phyloP scores from a whole-genome alignment of 2,797 vertebrate genomes.

The Phataginus tetradactyla region DNA sequence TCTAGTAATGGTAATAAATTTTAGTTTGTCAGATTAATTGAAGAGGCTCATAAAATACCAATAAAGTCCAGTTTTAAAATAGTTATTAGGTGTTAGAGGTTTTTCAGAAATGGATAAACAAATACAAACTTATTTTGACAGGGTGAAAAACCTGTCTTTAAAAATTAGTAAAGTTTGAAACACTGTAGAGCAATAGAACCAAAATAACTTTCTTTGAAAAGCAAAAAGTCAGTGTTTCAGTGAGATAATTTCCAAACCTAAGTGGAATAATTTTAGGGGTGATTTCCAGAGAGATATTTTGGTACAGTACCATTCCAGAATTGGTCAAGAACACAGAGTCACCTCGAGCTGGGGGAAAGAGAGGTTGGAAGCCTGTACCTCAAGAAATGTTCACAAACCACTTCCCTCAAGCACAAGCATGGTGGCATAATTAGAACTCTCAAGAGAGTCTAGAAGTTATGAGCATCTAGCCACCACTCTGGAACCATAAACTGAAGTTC shows the following conservation, averaged over 20 bases:
- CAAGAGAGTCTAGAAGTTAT: background rate
- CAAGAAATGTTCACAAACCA: background rate
- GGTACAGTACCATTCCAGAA: background rate
- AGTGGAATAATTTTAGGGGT: background rate
- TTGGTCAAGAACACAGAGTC: background rate
- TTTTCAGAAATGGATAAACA: conserved; percentile 71
- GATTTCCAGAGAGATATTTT: background rate
- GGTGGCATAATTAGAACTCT: background rate
- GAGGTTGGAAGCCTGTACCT: background rate
- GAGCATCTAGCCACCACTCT: background rate
- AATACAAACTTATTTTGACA: conserved; percentile 73
- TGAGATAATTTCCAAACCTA: conserved; percentile 45
- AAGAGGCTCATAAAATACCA: conserved; percentile 68
- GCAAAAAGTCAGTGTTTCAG: background rate
- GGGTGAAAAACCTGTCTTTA: conserved; percentile 71
- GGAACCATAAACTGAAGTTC: background rate
- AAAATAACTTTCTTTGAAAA: conserved; percentile 3
- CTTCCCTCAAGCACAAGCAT: background rate
- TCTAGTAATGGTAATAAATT: conserved; percentile 66
- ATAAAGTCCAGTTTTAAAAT: conserved; percentile 69
- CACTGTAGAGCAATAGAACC: background rate
- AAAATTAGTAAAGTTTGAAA: conserved; percentile 64
- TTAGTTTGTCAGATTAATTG: conserved; percentile 76
- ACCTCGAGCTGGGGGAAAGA: background rate
- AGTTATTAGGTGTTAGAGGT: conserved; percentile 65